Base-by-base conservation (phyloP, 2,888 invertebrate genomes). In the Allacma fusca region DNA sequence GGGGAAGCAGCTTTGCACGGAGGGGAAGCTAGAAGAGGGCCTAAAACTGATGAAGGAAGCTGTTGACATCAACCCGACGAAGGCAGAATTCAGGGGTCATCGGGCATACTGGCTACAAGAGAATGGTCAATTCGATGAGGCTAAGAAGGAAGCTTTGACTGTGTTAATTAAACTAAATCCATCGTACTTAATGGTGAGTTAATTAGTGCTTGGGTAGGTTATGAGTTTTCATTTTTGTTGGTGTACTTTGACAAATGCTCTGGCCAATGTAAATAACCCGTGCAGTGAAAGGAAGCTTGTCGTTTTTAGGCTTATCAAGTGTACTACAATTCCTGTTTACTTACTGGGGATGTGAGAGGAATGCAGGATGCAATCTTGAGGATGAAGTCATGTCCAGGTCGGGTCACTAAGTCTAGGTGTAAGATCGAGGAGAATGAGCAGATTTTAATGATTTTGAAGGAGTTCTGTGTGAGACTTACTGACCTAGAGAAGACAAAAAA, bases 291-390 rank as follows among this genome's bases (percentile, higher is more conserved):
- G n/a, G n/a, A n/a, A n/a, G n/a, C n/a, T n/a, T n/a, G n/a, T n/a
- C n/a, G n/a, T n/a, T n/a, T n/a, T n/a, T n/a, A 62, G 62, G 62
- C 62, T 9, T 16, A 62, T 26, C 23, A 62, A 62, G 62, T 26
- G 13, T 62, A 62, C 24, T 24, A 9, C 4, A 26, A 62, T 16
- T 4, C 62, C 13, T 12, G 21, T 16, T 2, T 13, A 24, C 2
- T 1, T 4, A 62, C 62, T 24, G 62, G 62, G 7, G 62, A 62
- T 62, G 9, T 62, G 4, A 4, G 1, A 1, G 62, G 62, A 12
- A 23, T 62, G 62, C 21, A 26, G 24, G 62, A 62, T 16, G 23
- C 24, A 1, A 62, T 62, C 23, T 4, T 7, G 7, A 23, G n/a
- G 24, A 62, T 62, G 62, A 24, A 62, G 13, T 12, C 26, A 23